A percentile compares a stretch with the other conserved stretches of the same genome.
Conservation (phyloP, 2,888 invertebrate genomes). For the Erebia palarica region DNA sequence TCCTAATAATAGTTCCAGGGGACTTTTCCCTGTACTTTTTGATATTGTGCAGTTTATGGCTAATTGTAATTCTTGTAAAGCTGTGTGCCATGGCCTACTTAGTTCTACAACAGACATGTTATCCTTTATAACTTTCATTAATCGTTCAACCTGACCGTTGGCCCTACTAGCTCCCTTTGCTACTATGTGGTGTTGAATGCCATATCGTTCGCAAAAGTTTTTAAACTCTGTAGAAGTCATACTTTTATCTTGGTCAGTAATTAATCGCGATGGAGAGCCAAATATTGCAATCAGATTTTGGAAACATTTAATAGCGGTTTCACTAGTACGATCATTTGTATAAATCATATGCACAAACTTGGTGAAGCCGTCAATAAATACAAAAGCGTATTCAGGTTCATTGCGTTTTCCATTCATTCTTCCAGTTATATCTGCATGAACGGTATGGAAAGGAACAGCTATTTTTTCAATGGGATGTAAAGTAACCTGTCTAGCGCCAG, state of each 20-base stretch:
- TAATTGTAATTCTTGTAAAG: conserved; percentile 20
- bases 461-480: background rate
- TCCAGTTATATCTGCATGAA: background rate
- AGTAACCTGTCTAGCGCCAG: background rate
- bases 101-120: too few species aligned
- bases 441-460: background rate
- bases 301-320: too few species aligned
- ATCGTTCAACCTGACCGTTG: conserved; percentile 1
- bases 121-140: too few species aligned
- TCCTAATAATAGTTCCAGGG: too few species aligned
- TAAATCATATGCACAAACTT: background rate
- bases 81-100: too few species aligned
- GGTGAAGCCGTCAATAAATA: background rate
- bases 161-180: background rate
- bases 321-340: background rate
- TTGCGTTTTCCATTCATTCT: too few species aligned
- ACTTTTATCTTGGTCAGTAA: background rate
- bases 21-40: conserved; percentile 10
- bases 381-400: background rate
- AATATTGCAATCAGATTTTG: too few species aligned
- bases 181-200: background rate
- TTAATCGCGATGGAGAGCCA: background rate
- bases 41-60: conserved; percentile 38
- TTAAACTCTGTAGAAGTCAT: background rate
- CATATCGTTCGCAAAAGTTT: background rate